phyloP scores from a whole-genome alignment of 64 coral and sea anemone genomes.

The Stichodactyla mertensii region DNA sequence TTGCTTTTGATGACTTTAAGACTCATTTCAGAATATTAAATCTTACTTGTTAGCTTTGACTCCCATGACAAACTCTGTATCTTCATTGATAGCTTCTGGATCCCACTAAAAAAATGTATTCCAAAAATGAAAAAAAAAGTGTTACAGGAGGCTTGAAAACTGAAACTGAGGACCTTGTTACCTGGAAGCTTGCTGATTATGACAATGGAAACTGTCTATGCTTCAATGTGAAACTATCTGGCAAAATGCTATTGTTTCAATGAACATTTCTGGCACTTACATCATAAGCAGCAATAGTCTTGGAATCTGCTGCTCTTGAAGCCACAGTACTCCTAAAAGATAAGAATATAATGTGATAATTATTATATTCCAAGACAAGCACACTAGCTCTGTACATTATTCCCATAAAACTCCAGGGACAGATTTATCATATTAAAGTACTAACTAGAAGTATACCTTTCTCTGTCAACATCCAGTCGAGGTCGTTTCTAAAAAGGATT shows the following conservation, averaged over 20 bases:
- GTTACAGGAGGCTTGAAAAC: too few relatives aligned
- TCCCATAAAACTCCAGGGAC: too few relatives aligned
- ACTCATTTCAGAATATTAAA: neutral
- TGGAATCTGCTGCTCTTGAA: slow-evolving; percentile 21
- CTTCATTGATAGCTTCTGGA: slow-evolving; percentile 86
- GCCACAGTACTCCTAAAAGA: neutral
- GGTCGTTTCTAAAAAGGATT: slow-evolving; percentile 66
- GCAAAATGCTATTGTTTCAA: neutral
- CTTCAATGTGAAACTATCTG: neutral
- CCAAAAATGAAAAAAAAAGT: neutral
- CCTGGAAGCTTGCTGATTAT: too few relatives aligned
- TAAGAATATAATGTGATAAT: neutral
- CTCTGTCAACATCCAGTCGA: slow-evolving; percentile 67
- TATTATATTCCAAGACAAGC: too few relatives aligned
- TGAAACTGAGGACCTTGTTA: too few relatives aligned
- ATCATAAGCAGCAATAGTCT: slow-evolving; percentile 29
- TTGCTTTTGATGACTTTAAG: too few relatives aligned
- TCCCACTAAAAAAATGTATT: slow-evolving; percentile 70
- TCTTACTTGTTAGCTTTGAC: slow-evolving; percentile 99
- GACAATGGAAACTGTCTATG: too few relatives aligned
- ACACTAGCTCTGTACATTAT: too few relatives aligned
- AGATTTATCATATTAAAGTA: too few relatives aligned
- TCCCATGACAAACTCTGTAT: slow-evolving; percentile 98
- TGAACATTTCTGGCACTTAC: neutral
- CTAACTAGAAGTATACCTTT: slow-evolving; percentile 40